A percentile compares a stretch with the other conserved stretches of the same genome.
Evolutionary conservation across 2,888 invertebrate species (phyloP).

Genomic region (Megastigmus dorsalis): DNA sequence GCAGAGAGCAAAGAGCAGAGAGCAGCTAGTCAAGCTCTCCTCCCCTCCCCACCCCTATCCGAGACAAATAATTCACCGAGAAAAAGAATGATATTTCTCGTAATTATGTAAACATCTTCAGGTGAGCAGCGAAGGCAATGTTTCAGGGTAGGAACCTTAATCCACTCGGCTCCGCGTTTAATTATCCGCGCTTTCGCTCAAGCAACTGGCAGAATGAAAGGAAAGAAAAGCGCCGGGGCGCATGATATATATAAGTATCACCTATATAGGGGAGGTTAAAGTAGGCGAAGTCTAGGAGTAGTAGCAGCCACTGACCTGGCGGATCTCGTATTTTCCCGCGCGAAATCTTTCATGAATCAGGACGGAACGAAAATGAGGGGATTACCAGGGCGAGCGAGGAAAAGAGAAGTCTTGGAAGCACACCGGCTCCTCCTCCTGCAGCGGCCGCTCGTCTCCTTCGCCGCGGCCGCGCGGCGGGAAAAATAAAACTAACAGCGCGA

Average conservation of each 20-base stretch:
- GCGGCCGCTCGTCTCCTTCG: too few relatives aligned
- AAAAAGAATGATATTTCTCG: neutral
- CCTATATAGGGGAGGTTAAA: neutral
- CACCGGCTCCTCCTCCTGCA: constrained; percentile 25
- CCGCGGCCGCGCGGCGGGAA: neutral
- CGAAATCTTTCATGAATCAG: constrained; percentile 53
- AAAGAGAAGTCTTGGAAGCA: constrained; percentile 31
- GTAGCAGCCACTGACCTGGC: constrained; percentile 6
- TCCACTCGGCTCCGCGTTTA: constrained; percentile 36
- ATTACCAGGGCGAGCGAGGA: constrained; percentile 40
- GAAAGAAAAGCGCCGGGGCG: constrained; percentile 14
- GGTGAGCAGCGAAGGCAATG: neutral
- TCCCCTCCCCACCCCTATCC: too few relatives aligned
- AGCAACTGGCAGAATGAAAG: constrained; percentile 14
- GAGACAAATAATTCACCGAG: too few relatives aligned
- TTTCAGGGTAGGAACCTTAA: constrained; percentile 7
- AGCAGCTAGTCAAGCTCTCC: too few relatives aligned
- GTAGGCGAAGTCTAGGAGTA: constrained; percentile 22
- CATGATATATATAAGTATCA: neutral
- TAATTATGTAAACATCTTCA: constrained; percentile 18
- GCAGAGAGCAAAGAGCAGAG: too few relatives aligned
- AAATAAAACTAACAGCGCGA: constrained; percentile 31
- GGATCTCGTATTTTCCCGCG: constrained; percentile 24
- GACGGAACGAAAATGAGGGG: constrained; percentile 52
- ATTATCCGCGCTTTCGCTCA: constrained; percentile 45